Conservation (phyloP, 2,888 invertebrate genomes). For the Lottia scabra region DNA sequence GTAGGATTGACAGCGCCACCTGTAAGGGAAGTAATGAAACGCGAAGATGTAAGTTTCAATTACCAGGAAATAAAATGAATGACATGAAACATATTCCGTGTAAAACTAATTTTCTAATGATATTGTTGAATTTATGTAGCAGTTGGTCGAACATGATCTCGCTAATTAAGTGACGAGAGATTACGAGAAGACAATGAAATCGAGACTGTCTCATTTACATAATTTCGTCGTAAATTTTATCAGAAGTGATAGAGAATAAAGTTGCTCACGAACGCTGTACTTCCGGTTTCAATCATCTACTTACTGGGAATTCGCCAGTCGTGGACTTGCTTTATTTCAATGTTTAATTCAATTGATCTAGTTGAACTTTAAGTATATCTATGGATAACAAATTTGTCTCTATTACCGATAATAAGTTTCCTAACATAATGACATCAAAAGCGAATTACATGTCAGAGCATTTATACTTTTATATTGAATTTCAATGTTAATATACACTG, state of each 20-base stretch:
- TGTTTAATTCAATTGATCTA: too few species aligned
- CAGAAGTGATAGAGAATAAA: neutral
- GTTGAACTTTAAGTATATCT: too few species aligned
- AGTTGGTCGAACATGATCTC: neutral
- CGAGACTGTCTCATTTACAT: neutral
- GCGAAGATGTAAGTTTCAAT: neutral
- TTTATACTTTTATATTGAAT: too few species aligned
- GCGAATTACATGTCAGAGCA: too few species aligned
- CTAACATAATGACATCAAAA: too few species aligned
- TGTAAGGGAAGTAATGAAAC: neutral
- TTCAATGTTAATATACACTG: too few species aligned
- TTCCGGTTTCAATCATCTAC: too few species aligned
- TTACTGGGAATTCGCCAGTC: too few species aligned
- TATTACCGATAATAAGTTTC: too few species aligned
- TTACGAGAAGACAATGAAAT: constrained; percentile 6
- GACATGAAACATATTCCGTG: constrained; percentile 1
- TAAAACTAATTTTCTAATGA: constrained; percentile 4
- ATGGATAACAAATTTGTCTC: too few species aligned
- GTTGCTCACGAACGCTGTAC: too few species aligned
- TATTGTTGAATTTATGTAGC: constrained; percentile 4
- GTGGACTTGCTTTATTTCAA: too few species aligned
- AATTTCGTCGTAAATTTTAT: neutral
- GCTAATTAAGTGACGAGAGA: constrained; percentile 5
- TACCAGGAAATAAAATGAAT: neutral
- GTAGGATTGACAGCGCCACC: neutral